A percentile compares a stretch with the other conserved stretches of the same genome.
Conservation (phyloP, 2,797 vertebrate genomes). For the Chaunax sp. region DNA sequence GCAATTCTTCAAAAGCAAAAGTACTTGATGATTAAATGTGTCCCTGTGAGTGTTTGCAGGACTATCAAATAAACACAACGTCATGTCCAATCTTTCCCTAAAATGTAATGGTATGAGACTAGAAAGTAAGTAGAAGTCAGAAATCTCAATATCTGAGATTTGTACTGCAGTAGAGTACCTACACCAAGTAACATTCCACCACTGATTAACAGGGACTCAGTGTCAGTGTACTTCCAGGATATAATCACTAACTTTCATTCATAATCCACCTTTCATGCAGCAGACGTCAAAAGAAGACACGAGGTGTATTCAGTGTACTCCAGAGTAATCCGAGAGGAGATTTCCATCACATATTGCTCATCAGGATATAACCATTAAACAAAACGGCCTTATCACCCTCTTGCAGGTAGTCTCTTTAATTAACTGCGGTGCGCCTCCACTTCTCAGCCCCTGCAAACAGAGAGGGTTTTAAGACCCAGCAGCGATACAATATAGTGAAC, state of each 20-base stretch:
- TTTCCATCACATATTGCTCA: slow-evolving; percentile 44
- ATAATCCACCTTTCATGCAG: slow-evolving; percentile 32
- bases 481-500: slow-evolving; percentile 64
- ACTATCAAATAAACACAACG: too few relatives aligned
- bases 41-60: too few relatives aligned
- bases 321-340: slow-evolving; percentile 23
- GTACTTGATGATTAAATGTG: too few relatives aligned
- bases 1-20: too few relatives aligned
- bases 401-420: slow-evolving; percentile 61
- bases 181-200: too few relatives aligned
- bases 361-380: slow-evolving; percentile 50
- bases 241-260: slow-evolving; percentile 1
- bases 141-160: too few relatives aligned
- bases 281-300: slow-evolving; percentile 16
- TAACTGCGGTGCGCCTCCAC: slow-evolving; percentile 28
- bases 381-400: slow-evolving; percentile 56
- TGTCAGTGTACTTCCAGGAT: not conserved
- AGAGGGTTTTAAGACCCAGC: slow-evolving; percentile 82
- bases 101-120: too few relatives aligned
- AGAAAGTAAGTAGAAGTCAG: too few relatives aligned
- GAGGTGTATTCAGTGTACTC: slow-evolving; percentile 20
- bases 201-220: not conserved
- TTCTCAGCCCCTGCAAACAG: slow-evolving; percentile 22
- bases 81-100: too few relatives aligned
- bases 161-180: too few relatives aligned